Conservation (phyloP, 1,140 invertebrate species). For the Protaetia brevitarsis region DNA sequence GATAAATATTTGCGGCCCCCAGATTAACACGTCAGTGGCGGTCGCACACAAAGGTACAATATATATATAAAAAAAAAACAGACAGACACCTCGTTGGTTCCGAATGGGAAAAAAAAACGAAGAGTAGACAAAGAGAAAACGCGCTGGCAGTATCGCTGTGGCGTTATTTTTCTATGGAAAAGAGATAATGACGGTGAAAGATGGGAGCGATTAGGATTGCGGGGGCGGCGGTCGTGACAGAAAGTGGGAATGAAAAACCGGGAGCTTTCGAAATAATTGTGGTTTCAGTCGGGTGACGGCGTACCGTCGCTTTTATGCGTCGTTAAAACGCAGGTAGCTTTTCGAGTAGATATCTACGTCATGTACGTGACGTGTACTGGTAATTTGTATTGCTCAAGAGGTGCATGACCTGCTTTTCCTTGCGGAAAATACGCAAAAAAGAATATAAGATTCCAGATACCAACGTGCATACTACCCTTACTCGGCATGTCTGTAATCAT, state of each 20-base stretch:
- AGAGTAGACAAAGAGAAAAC: not conserved
- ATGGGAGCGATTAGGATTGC: not conserved
- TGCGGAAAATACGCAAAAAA: too few species aligned
- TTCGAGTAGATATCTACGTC: not conserved
- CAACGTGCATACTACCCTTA: too few species aligned
- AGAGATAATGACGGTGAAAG: not conserved
- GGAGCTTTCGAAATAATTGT: constrained; percentile 7
- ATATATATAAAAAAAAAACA: not conserved
- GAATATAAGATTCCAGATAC: too few species aligned
- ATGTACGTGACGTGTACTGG: too few species aligned
- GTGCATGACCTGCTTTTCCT: too few species aligned
- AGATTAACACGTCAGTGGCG: constrained; percentile 5
- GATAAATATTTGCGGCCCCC: constrained; percentile 17
- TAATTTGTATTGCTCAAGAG: too few species aligned
- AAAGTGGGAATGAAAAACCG: not conserved
- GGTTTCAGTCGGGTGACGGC: not conserved
- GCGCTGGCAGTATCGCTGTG: not conserved
- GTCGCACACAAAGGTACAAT: not conserved
- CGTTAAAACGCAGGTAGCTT: not conserved
- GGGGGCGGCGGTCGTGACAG: not conserved
- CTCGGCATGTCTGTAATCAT: too few species aligned
- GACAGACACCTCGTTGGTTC: too few species aligned
- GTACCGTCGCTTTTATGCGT: not conserved
- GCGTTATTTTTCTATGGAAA: not conserved
- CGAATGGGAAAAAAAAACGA: constrained; percentile 4